These are phyloP conservation scores for Verasper variegatus DNA, from an alignment of 2,113 vertebrate species.

Conservation along the genomic window DNA sequence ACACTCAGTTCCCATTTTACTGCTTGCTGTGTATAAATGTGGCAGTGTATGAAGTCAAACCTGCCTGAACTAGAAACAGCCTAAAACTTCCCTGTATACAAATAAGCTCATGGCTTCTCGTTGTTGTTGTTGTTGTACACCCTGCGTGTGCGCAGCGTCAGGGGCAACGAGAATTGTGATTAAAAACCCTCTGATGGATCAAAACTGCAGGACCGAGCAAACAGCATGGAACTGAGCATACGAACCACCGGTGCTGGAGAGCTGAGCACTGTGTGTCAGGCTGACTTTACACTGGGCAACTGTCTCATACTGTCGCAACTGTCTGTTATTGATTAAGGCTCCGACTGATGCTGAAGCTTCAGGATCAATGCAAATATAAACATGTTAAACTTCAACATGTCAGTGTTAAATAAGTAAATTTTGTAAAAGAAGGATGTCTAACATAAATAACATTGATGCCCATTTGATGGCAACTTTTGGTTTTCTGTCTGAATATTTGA, in stretches of 20 bases:
- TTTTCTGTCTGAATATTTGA: too few species aligned
- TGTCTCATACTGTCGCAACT: background rate
- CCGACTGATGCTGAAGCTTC: too few species aligned
- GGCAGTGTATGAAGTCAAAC: constrained; percentile 16
- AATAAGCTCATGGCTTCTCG: constrained; percentile 10
- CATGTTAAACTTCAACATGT: too few species aligned
- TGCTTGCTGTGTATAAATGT: constrained; percentile 14
- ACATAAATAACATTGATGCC: too few species aligned
- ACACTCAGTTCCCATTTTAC: background rate
- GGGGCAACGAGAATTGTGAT: background rate
- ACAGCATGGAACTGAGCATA: background rate
- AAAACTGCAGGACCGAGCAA: background rate
- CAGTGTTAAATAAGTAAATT: too few species aligned
- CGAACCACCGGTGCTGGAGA: background rate
- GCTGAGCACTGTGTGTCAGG: background rate
- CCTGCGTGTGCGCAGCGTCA: background rate
- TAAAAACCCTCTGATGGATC: background rate
- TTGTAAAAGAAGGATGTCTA: too few species aligned
- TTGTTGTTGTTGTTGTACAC: too few species aligned
- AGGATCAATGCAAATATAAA: too few species aligned
- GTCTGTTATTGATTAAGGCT: background rate
- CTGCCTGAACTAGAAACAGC: constrained; percentile 4
- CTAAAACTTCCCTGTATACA: background rate
- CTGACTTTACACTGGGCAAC: constrained; percentile 23
- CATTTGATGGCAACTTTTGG: too few species aligned